These are phyloP conservation scores for Cariama cristata DNA, from an alignment of 2,113 vertebrate genomes.

Conservation along the genomic window DNA sequence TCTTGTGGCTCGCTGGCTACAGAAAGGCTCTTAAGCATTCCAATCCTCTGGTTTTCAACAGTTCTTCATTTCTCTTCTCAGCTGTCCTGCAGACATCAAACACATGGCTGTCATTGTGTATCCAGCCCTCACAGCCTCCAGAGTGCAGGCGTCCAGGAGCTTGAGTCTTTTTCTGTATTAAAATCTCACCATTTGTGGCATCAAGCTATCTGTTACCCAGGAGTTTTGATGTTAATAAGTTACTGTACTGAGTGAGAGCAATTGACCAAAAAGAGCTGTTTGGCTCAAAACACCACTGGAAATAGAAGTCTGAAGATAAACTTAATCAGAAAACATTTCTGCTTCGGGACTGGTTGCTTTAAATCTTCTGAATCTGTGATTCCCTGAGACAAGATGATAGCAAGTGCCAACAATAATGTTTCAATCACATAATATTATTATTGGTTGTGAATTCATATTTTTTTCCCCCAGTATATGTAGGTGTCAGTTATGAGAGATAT, in stretches of 20 bases:
- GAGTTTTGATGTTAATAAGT: neutral
- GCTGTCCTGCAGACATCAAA: neutral
- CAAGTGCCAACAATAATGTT: neutral
- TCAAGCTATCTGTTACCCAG: neutral
- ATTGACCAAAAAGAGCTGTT: neutral
- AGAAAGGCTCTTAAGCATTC: neutral
- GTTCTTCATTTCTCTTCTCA: neutral
- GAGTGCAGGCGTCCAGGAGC: neutral
- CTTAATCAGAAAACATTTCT: neutral
- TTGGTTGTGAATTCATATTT: neutral
- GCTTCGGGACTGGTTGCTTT: neutral
- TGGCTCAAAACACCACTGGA: neutral
- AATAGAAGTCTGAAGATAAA: neutral
- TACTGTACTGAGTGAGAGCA: neutral
- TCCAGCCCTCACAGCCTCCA: neutral
- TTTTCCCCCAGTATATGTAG: rapidly evolving
- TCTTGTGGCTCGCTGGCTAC: neutral
- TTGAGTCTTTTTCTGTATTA: neutral
- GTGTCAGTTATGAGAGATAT: neutral
- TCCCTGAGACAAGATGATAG: neutral
- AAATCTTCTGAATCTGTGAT: neutral
- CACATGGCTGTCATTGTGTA: neutral
- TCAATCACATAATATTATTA: neutral
- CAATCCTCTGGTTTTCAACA: neutral
- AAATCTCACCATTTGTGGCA: neutral